A percentile compares a stretch with the other conserved stretches of the same genome.
These are phyloP conservation scores for Kryptolebias marmoratus DNA, from an alignment of 2,113 vertebrate species.

Conservation along the genomic window DNA sequence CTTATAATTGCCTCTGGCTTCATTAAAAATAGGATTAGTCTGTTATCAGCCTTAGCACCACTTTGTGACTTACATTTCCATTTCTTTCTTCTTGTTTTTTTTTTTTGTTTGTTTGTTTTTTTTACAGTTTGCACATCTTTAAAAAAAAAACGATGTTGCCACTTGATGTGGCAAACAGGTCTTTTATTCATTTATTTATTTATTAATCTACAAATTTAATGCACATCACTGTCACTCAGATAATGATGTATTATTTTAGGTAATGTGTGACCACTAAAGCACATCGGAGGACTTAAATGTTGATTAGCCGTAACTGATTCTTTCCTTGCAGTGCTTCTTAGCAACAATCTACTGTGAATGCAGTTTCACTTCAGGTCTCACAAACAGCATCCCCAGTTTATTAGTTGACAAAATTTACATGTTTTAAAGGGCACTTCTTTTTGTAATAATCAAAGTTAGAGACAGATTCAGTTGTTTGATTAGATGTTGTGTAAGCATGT, in stretches of 20 bases:
- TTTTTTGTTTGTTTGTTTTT: not conserved
- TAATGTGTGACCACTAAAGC: not conserved
- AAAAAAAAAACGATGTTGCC: not conserved
- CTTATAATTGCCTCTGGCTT: not conserved
- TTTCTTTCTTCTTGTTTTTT: no score
- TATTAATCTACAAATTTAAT: not conserved
- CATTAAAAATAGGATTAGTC: constrained; percentile 13
- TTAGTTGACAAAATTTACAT: constrained; percentile 5
- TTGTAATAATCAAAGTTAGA: not conserved
- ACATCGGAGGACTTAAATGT: no score
- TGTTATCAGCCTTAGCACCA: constrained; percentile 4
- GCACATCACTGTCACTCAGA: not conserved
- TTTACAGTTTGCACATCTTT: not conserved
- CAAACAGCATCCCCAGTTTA: not conserved
- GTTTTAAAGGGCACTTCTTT: constrained; percentile 9
- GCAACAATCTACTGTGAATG: not conserved
- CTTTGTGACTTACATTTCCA: not conserved
- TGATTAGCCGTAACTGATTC: not conserved
- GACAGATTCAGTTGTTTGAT: constrained; percentile 6
- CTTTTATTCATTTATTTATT: not conserved
- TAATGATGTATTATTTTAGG: no score
- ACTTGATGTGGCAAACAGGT: not conserved
- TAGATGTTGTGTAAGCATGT: constrained; percentile 6
- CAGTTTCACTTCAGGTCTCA: not conserved
- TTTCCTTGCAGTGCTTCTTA: not conserved